phyloP scores from a whole-genome alignment of 2,888 invertebrate species.

The Strigamia transsilvanica region DNA sequence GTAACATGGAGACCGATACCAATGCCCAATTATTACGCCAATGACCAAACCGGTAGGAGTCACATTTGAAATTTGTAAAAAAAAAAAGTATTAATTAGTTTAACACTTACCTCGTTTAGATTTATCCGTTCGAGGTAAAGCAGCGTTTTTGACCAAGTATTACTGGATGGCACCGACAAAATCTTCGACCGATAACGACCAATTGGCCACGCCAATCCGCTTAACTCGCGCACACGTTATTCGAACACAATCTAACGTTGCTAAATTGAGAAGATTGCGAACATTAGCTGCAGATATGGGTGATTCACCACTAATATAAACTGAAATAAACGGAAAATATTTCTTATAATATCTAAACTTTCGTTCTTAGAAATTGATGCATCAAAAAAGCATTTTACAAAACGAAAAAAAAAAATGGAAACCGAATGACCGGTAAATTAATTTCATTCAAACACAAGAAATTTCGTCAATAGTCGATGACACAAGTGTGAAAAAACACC shows the following conservation, averaged over 20 bases:
- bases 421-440: too few relatives aligned
- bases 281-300: not conserved
- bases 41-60: not conserved
- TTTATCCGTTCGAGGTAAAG: not conserved
- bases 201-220: not conserved
- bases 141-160: not conserved
- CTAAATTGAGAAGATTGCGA: not conserved
- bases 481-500: too few relatives aligned
- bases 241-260: not conserved
- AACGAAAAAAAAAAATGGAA: too few relatives aligned
- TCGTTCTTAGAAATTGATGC: too few relatives aligned
- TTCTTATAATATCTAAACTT: too few relatives aligned
- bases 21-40: not conserved
- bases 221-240: not conserved
- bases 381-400: too few relatives aligned
- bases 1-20: not conserved
- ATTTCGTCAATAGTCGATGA: too few relatives aligned
- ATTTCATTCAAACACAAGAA: too few relatives aligned
- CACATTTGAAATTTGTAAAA: too few relatives aligned
- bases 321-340: not conserved
- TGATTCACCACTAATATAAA: not conserved
- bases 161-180: slow-evolving; percentile 1
- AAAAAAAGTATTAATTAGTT: too few relatives aligned
- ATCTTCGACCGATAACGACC: not conserved
- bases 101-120: not conserved